Conservation (phyloP, 2,888 invertebrate species). For the Schizaphis graminum region DNA sequence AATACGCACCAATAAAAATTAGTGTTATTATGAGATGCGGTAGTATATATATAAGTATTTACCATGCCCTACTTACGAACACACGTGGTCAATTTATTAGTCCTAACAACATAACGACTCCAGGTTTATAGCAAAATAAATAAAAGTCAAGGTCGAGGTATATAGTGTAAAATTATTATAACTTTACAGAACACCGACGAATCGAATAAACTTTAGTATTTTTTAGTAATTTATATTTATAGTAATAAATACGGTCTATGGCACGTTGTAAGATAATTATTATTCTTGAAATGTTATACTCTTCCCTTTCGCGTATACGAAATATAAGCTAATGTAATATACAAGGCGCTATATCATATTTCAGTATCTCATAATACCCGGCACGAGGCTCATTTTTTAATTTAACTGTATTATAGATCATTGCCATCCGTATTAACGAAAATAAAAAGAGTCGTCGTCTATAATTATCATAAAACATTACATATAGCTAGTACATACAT, state of each 20-base stretch:
- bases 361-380: constrained; percentile 38
- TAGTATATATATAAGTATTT: constrained; percentile 9
- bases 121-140: constrained; percentile 42
- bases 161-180: constrained; percentile 20
- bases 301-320: constrained; percentile 32
- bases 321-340: constrained; percentile 52
- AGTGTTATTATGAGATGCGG: constrained; percentile 2
- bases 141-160: constrained; percentile 55
- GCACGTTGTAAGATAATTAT: not conserved
- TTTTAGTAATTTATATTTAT: not conserved
- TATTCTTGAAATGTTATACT: constrained; percentile 53
- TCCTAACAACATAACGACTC: constrained; percentile 34
- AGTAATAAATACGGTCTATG: not conserved
- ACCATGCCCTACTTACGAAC: constrained; percentile 34
- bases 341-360: constrained; percentile 51
- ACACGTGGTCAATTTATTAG: constrained; percentile 38
- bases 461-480: constrained; percentile 30
- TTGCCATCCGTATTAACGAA: not conserved
- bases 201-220: not conserved
- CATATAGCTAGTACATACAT: not conserved
- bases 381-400: constrained; percentile 61
- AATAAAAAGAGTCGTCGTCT: constrained; percentile 6
- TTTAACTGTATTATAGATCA: constrained; percentile 20
- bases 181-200: not conserved
- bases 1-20: not conserved